Percentiles rank a stretch among this genome's conserved stretches.
Evolutionary conservation across 92 coral and sea anemone species (phyloP).

Genomic region (Zoanthus solanderi): DNA sequence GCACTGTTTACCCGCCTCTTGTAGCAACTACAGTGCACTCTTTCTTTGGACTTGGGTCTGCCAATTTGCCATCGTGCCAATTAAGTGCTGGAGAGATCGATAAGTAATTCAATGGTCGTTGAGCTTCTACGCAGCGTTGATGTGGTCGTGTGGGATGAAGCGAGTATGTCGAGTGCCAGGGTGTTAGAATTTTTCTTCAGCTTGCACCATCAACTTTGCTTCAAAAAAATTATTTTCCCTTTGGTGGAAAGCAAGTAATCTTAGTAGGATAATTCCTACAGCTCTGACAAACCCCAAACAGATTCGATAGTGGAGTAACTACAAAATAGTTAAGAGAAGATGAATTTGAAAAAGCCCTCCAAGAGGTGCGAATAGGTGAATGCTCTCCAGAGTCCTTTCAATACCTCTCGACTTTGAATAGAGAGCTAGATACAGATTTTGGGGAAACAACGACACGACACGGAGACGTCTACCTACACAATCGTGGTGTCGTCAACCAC

Average conservation of each 20-base stretch:
- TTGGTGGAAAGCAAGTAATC: too few species aligned
- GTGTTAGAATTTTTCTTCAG: too few species aligned
- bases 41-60: constrained; percentile 29
- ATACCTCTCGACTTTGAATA: constrained; percentile 1
- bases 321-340: not conserved
- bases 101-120: not conserved
- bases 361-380: constrained; percentile 34
- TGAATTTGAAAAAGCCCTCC: constrained; percentile 28
- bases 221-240: too few species aligned
- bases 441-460: constrained; percentile 22
- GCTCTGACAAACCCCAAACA: too few species aligned
- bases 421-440: constrained; percentile 6
- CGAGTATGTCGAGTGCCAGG: too few species aligned
- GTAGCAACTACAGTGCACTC: constrained; percentile 46
- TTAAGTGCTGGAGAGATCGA: constrained; percentile 24
- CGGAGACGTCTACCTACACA: constrained; percentile 38
- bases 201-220: too few species aligned
- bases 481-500: constrained; percentile 27
- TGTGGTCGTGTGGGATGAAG: not conserved
- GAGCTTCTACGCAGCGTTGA: not conserved
- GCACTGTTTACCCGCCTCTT: constrained; percentile 29
- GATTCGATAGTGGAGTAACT: too few species aligned
- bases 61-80: not conserved
- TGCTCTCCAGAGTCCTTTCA: constrained; percentile 15
- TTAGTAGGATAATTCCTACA: too few species aligned